Evolutionary conservation across 2,888 invertebrate genomes (phyloP).

Genomic region (Rhimphoctona megacephalus): DNA sequence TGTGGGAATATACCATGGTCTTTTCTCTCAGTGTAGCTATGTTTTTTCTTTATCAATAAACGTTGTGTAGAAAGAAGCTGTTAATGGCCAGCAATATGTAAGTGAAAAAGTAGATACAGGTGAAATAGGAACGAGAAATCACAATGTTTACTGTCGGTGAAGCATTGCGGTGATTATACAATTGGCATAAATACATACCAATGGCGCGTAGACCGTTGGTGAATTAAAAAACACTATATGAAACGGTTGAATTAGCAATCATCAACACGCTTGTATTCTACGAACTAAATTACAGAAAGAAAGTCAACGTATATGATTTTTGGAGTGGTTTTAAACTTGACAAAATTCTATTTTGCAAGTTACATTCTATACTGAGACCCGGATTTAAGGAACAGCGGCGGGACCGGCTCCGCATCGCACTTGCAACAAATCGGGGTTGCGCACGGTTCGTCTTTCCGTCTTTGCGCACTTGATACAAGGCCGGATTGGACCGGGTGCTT

Average conservation of each 20-base stretch:
- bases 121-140: not conserved
- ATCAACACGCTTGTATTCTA: not conserved
- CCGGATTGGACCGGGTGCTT: too few species aligned
- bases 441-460: too few species aligned
- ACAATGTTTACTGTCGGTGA: not conserved
- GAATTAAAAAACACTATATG: not conserved
- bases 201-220: not conserved
- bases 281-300: not conserved
- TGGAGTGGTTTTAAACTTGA: not conserved
- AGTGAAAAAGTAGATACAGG: not conserved
- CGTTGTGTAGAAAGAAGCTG: not conserved
- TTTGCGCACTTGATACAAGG: too few species aligned
- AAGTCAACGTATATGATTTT: not conserved
- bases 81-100: not conserved
- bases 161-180: not conserved
- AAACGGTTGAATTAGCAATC: not conserved
- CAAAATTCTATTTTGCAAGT: not conserved
- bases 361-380: too few species aligned
- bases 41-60: not conserved
- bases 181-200: slow-evolving; percentile 1
- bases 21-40: too few species aligned
- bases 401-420: too few species aligned
- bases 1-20: too few species aligned
- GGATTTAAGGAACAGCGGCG: too few species aligned
- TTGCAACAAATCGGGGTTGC: too few species aligned